These are phyloP conservation scores for Pogonocherus hispidulus DNA, from an alignment of 2,888 invertebrate species.

Conservation along the genomic window DNA sequence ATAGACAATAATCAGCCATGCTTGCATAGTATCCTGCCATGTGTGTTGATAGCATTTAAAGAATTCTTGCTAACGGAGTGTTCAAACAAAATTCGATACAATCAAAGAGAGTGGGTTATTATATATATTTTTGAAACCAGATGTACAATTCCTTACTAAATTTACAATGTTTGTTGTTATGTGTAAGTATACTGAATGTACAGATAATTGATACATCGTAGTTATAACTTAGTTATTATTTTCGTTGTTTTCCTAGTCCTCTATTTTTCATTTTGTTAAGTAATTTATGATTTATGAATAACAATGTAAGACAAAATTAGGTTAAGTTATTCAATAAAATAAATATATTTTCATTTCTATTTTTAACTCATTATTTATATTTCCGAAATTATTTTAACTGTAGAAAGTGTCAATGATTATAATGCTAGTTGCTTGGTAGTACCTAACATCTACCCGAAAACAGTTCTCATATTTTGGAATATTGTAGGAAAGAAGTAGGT, in stretches of 20 bases:
- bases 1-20: constrained; percentile 37
- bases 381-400: too few relatives aligned
- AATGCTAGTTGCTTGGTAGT: too few relatives aligned
- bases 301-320: constrained; percentile 57
- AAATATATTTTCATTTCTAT: constrained; percentile 61
- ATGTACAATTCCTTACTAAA: constrained; percentile 63
- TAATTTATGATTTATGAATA: constrained; percentile 48
- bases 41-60: constrained; percentile 68
- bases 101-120: constrained; percentile 59
- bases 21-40: constrained; percentile 62
- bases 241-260: constrained; percentile 45
- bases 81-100: constrained; percentile 58
- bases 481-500: too few relatives aligned
- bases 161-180: constrained; percentile 46
- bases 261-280: constrained; percentile 55
- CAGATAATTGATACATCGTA: constrained; percentile 50
- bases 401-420: too few relatives aligned
- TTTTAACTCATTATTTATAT: constrained; percentile 32
- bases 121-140: constrained; percentile 57
- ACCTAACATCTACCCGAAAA: too few relatives aligned
- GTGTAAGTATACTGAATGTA: constrained; percentile 50
- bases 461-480: too few relatives aligned
- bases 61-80: constrained; percentile 67
- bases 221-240: constrained; percentile 42
- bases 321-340: constrained; percentile 58